These are phyloP conservation scores for Frieseomelitta varia DNA, from an alignment of 1,140 invertebrate genomes.

Conservation along the genomic window DNA sequence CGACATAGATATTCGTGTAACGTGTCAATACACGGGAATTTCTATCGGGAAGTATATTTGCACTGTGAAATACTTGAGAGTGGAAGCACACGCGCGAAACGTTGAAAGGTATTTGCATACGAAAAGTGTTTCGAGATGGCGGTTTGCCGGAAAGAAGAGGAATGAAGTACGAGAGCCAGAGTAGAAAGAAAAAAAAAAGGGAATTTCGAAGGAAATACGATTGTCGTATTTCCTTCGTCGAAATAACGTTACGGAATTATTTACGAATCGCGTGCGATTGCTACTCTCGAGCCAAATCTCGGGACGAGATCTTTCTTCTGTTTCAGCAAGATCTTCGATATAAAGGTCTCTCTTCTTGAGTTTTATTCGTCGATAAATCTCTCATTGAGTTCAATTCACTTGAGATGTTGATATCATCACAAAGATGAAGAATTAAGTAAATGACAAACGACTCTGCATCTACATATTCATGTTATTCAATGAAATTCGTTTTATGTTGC, in stretches of 20 bases:
- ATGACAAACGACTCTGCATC: not conserved
- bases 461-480: not conserved
- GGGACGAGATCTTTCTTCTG: not conserved
- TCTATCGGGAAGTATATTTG: not conserved
- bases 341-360: not conserved
- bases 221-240: not conserved
- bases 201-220: constrained; percentile 2
- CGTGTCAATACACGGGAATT: not conserved
- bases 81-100: not conserved
- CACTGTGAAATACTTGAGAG: not conserved
- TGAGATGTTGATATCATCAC: not conserved
- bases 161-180: not conserved
- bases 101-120: constrained; percentile 8
- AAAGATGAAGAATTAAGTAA: not conserved
- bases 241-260: not conserved
- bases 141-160: not conserved
- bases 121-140: not conserved
- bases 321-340: not conserved
- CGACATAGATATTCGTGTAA: not conserved
- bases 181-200: not conserved
- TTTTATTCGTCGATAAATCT: not conserved
- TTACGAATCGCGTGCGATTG: constrained; percentile 21
- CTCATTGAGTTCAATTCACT: not conserved
- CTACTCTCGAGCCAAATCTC: not conserved
- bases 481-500: too few species aligned